Conservation (phyloP, 1,140 invertebrate genomes). For the Varroa destructor region DNA sequence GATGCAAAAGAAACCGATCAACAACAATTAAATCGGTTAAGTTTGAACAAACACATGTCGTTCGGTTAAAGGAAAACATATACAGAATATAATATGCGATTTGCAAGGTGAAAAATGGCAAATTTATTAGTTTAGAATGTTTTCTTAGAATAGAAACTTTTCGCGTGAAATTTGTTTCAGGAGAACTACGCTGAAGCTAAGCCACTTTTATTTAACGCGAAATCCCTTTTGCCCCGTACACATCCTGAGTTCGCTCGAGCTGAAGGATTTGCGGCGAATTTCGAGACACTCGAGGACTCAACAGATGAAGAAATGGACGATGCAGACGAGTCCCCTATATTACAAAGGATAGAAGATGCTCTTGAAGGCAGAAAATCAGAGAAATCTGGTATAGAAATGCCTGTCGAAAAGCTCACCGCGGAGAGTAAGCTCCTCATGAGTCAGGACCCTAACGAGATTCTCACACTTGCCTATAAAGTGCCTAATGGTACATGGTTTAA, state of each 20-base stretch:
- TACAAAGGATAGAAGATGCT: not conserved
- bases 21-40: too few relatives aligned
- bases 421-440: constrained; percentile 2
- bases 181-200: not conserved
- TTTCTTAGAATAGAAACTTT: not conserved
- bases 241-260: constrained; percentile 13
- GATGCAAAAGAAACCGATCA: too few relatives aligned
- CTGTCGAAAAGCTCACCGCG: too few relatives aligned
- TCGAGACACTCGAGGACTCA: constrained; percentile 5
- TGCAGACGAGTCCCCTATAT: not conserved
- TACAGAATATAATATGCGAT: too few relatives aligned
- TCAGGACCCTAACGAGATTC: constrained; percentile 7
- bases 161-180: not conserved
- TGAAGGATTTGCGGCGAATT: constrained; percentile 12
- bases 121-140: too few relatives aligned
- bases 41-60: too few relatives aligned
- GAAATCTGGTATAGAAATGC: not conserved
- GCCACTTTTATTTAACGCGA: not conserved
- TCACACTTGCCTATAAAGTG: not conserved
- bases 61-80: too few relatives aligned
- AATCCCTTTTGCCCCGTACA: not conserved
- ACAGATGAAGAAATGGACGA: constrained; percentile 27
- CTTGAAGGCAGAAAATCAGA: not conserved
- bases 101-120: too few relatives aligned
- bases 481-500: not conserved